These are phyloP conservation scores for Acinonyx jubatus DNA, from an alignment of 2,113 vertebrate genomes.

Conservation along the genomic window DNA sequence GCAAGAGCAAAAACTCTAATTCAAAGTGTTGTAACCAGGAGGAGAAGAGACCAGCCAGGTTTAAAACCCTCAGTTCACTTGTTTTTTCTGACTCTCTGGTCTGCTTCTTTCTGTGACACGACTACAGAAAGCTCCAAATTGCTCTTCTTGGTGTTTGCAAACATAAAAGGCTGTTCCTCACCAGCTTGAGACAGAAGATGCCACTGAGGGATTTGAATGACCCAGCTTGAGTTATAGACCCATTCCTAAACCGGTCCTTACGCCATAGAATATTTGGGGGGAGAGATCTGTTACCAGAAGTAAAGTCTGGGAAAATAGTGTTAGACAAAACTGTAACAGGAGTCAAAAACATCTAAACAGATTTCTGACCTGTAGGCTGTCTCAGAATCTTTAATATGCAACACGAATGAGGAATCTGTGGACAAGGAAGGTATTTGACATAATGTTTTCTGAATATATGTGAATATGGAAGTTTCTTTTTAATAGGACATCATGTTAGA, in stretches of 20 bases:
- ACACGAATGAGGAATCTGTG: not conserved
- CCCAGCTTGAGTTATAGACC: not conserved
- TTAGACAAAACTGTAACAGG: not conserved
- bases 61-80: not conserved
- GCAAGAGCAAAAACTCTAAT: not conserved
- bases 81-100: not conserved
- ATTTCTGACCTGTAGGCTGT: not conserved
- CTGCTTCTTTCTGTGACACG: not conserved
- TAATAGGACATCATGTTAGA: not conserved
- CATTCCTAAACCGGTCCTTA: not conserved
- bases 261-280: not conserved
- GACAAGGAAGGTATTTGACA: not conserved
- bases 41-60: not conserved
- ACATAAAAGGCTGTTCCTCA: not conserved
- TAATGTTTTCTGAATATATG: not conserved
- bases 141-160: not conserved
- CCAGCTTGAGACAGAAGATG: not conserved
- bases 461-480: not conserved
- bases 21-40: not conserved
- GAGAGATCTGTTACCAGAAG: not conserved
- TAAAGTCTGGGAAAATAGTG: not conserved
- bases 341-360: not conserved
- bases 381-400: not conserved
- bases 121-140: not conserved
- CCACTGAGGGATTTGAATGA: not conserved